A percentile compares a stretch with the other conserved stretches of the same genome.
Evolutionary conservation across 2,888 invertebrate genomes (phyloP).

Genomic region (Halictus ligatus): DNA sequence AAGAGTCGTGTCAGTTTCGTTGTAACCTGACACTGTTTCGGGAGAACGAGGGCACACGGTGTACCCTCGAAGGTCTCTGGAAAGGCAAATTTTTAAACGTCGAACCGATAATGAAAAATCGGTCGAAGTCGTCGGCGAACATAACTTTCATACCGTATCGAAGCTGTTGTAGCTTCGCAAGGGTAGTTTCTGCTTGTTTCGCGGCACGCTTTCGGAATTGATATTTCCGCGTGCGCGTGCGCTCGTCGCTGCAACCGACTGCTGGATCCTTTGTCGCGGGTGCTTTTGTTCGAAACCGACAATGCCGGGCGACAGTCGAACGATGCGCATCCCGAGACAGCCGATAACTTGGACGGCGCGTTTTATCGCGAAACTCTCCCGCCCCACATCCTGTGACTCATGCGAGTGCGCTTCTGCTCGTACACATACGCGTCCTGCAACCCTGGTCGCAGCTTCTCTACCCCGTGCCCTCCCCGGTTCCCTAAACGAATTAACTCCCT

Average conservation of each 20-base stretch:
- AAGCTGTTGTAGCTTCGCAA: neutral
- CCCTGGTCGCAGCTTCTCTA: slow-evolving; percentile 27
- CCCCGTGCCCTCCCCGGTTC: slow-evolving; percentile 44
- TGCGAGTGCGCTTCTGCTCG: slow-evolving; percentile 24
- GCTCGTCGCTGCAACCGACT: neutral
- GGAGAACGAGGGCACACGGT: too few species aligned
- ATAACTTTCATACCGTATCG: neutral
- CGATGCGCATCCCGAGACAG: slow-evolving; percentile 22
- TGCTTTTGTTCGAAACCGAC: neutral
- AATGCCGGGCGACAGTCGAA: slow-evolving; percentile 13
- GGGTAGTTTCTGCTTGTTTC: neutral
- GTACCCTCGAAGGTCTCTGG: too few species aligned
- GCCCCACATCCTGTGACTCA: slow-evolving; percentile 66
- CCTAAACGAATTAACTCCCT: slow-evolving; percentile 72
- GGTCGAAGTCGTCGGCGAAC: neutral
- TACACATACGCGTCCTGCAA: neutral
- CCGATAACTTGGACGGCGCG: slow-evolving; percentile 47
- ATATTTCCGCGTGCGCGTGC: neutral
- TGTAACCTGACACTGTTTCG: too few species aligned
- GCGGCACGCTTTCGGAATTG: neutral
- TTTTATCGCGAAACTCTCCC: slow-evolving; percentile 57
- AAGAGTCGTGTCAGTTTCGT: too few species aligned
- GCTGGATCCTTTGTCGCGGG: neutral
- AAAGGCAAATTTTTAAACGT: too few species aligned
- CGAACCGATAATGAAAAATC: neutral